Percentiles rank a stretch among this genome's conserved stretches.
These are phyloP conservation scores for Sander lucioperca DNA, from an alignment of 2,113 vertebrate species.

Conservation along the genomic window DNA sequence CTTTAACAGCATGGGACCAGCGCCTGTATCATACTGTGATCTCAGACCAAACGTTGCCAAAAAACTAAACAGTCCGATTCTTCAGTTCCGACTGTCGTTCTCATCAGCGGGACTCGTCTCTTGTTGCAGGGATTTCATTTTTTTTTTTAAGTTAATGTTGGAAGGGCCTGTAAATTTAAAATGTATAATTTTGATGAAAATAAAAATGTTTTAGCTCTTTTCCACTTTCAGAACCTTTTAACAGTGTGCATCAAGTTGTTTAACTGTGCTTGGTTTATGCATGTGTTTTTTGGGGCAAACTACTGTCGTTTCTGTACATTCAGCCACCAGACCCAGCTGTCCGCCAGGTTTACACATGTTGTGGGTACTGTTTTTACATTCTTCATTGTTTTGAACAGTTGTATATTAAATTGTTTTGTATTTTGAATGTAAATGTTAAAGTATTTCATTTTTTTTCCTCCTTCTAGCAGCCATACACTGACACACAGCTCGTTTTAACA, in stretches of 20 bases:
- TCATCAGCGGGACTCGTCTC: constrained; percentile 27
- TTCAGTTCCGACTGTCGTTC: constrained; percentile 12
- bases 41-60: constrained; percentile 45
- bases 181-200: constrained; percentile 81
- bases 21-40: constrained; percentile 63
- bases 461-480: neutral
- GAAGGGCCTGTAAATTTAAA: constrained; percentile 81
- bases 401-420: constrained; percentile 90
- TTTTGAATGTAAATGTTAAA: constrained; percentile 67
- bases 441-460: constrained; percentile 8
- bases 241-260: constrained; percentile 45
- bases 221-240: constrained; percentile 72
- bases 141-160: constrained; percentile 77
- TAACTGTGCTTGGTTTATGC: constrained; percentile 39
- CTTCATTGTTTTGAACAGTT: constrained; percentile 83
- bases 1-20: constrained; percentile 79
- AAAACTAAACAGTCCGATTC: neutral
- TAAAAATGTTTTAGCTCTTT: constrained; percentile 83
- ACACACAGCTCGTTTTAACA: neutral
- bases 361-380: constrained; percentile 82
- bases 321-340: constrained; percentile 42
- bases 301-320: constrained; percentile 64
- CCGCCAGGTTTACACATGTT: constrained; percentile 65
- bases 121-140: constrained; percentile 66
- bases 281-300: constrained; percentile 54